phyloP scores from a whole-genome alignment of 2,888 invertebrate species.

The Chymomyza fuscimana region DNA sequence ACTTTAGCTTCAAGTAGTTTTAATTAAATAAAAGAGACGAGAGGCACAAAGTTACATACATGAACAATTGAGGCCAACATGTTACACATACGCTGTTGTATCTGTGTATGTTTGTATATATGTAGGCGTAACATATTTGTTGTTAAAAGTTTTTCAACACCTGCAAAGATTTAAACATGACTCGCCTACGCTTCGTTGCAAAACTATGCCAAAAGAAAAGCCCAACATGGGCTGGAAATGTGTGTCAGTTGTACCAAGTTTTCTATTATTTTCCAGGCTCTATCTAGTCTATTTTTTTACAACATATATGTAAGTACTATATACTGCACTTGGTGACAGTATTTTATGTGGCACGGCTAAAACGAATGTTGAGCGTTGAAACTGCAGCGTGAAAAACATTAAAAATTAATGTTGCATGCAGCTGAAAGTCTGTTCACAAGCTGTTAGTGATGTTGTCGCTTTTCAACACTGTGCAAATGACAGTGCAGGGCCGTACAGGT shows the following conservation, averaged over 20 bases:
- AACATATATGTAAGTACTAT: not conserved
- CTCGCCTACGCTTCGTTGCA: not conserved
- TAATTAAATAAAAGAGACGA: constrained; percentile 63
- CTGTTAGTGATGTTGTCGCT: not conserved
- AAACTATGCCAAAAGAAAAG: not conserved
- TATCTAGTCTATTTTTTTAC: not conserved
- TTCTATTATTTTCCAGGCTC: not conserved
- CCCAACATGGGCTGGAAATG: constrained; percentile 27
- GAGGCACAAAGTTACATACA: constrained; percentile 21
- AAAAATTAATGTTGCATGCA: constrained; percentile 56
- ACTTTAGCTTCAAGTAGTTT: constrained; percentile 52
- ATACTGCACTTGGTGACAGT: not conserved
- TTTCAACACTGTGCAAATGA: not conserved
- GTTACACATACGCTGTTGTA: constrained; percentile 6
- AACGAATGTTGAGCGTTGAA: constrained; percentile 15
- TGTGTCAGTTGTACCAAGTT: constrained; percentile 53
- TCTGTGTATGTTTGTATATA: constrained; percentile 34
- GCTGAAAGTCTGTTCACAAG: not conserved
- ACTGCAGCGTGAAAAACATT: constrained; percentile 36
- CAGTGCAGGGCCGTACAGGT: not conserved
- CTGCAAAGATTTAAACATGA: constrained; percentile 17
- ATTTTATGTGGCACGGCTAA: not conserved
- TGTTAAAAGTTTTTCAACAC: constrained; percentile 50
- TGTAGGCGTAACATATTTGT: constrained; percentile 32
- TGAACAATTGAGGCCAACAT: constrained; percentile 29